phyloP scores from a whole-genome alignment of 1,140 invertebrate genomes.

The Pomacea maculata region DNA sequence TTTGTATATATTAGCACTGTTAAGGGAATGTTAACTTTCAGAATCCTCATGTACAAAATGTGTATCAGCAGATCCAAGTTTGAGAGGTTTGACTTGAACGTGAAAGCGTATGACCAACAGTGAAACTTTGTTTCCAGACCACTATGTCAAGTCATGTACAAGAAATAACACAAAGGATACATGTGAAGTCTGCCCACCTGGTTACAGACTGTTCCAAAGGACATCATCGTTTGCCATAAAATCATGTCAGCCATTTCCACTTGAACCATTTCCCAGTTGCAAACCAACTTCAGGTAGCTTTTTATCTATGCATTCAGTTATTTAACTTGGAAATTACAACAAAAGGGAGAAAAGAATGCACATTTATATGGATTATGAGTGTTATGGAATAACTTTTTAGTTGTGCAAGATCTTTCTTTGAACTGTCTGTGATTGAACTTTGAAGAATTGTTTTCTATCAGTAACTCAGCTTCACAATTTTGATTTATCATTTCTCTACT shows the following conservation, averaged over 20 bases:
- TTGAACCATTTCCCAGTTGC: neutral
- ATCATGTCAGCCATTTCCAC: neutral
- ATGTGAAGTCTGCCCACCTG: neutral
- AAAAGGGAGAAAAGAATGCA: too few species aligned
- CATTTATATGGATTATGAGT: neutral
- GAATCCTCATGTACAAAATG: too few species aligned
- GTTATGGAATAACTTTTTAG: neutral
- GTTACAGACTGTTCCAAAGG: slow-evolving; percentile 10
- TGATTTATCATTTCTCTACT: too few species aligned
- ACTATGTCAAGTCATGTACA: slow-evolving; percentile 1
- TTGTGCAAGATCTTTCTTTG: neutral
- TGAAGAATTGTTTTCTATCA: too few species aligned
- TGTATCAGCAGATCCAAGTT: too few species aligned
- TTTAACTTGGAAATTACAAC: too few species aligned
- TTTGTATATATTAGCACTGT: neutral
- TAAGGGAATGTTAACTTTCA: neutral
- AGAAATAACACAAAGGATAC: slow-evolving; percentile 13
- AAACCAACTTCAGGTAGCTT: slow-evolving; percentile 2
- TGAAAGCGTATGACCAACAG: neutral
- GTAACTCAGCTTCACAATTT: too few species aligned
- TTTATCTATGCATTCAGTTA: too few species aligned
- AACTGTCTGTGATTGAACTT: too few species aligned
- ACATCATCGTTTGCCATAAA: slow-evolving; percentile 3
- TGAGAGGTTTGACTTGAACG: too few species aligned
- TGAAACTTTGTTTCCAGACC: slow-evolving; percentile 17